phyloP scores from a whole-genome alignment of 2,888 invertebrate genomes.

The Maniola hyperantus region DNA sequence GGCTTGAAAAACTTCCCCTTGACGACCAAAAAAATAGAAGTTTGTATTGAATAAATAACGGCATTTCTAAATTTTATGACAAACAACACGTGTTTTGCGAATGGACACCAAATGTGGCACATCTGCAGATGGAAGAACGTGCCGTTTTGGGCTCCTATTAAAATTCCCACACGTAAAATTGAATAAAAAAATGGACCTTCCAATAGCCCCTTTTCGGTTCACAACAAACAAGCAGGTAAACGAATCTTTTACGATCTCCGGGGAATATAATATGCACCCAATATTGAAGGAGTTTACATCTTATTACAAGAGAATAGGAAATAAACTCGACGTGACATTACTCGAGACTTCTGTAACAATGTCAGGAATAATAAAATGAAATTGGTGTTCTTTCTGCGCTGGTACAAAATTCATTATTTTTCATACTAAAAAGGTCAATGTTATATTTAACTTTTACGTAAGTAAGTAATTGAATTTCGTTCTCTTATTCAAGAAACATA shows the following conservation, averaged over 20 bases:
- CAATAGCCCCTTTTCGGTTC: conserved; percentile 72
- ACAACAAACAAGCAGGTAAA: conserved; percentile 82
- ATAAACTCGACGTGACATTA: conserved; percentile 30
- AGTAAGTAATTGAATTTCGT: conserved; percentile 10
- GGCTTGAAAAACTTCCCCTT: neutral
- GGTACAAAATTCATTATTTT: conserved; percentile 21
- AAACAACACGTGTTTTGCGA: conserved; percentile 70
- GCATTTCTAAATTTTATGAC: conserved; percentile 26
- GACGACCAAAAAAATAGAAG: conserved; percentile 2
- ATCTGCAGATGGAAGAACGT: conserved; percentile 77
- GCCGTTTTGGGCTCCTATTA: conserved; percentile 75
- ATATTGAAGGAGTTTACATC: conserved; percentile 67
- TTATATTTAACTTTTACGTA: conserved; percentile 10
- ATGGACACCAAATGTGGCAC: conserved; percentile 68
- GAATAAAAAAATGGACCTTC: conserved; percentile 74
- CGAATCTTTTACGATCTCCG: conserved; percentile 74
- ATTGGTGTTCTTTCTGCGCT: conserved; percentile 12
- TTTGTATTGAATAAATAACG: conserved; percentile 2
- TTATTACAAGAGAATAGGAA: conserved; percentile 57
- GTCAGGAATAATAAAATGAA: conserved; percentile 26
- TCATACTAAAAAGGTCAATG: conserved; percentile 4
- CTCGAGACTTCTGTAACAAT: conserved; percentile 28
- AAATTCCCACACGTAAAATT: conserved; percentile 81
- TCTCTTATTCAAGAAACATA: neutral
- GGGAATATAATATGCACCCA: conserved; percentile 70